These are phyloP conservation scores for Brachyptera putata DNA, from an alignment of 2,888 invertebrate species.

Conservation along the genomic window DNA sequence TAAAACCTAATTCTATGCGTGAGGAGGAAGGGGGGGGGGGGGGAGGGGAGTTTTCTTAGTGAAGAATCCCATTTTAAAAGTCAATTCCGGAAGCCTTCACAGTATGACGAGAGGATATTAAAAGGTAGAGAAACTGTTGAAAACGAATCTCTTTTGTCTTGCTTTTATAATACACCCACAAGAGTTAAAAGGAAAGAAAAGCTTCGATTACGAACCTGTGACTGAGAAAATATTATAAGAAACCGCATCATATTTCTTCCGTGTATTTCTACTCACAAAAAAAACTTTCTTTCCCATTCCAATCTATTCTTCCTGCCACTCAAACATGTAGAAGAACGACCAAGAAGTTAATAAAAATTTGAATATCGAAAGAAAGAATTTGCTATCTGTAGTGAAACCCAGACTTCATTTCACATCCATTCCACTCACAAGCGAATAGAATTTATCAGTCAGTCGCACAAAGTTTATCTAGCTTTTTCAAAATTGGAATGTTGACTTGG, in stretches of 20 bases:
- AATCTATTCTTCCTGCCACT: slow-evolving; percentile 22
- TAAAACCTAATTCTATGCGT: too few relatives aligned
- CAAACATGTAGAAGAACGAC: slow-evolving; percentile 22
- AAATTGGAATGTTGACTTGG: slow-evolving; percentile 29
- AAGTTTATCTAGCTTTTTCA: slow-evolving; percentile 20
- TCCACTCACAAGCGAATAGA: neutral
- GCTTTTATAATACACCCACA: too few relatives aligned
- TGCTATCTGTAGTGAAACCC: neutral
- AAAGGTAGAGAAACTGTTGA: slow-evolving; percentile 10
- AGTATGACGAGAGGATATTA: slow-evolving; percentile 4
- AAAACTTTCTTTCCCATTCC: slow-evolving; percentile 20
- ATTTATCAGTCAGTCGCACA: slow-evolving; percentile 13
- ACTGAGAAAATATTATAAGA: neutral
- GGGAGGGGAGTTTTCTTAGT: too few relatives aligned
- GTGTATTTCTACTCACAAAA: neutral
- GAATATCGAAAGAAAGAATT: slow-evolving; percentile 29
- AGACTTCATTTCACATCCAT: neutral
- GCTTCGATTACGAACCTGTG: too few relatives aligned
- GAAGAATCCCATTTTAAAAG: slow-evolving; percentile 24
- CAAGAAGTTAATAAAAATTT: slow-evolving; percentile 31
- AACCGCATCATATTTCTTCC: neutral
- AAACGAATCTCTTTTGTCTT: too few relatives aligned
- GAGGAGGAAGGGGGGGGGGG: too few relatives aligned
- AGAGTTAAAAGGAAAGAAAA: too few relatives aligned
- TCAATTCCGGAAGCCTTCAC: slow-evolving; percentile 23